Evolutionary conservation across 2,888 invertebrate genomes (phyloP), one percentile per base, ranked within the genome.

Genomic region (Drosophila anomalata): DNA sequence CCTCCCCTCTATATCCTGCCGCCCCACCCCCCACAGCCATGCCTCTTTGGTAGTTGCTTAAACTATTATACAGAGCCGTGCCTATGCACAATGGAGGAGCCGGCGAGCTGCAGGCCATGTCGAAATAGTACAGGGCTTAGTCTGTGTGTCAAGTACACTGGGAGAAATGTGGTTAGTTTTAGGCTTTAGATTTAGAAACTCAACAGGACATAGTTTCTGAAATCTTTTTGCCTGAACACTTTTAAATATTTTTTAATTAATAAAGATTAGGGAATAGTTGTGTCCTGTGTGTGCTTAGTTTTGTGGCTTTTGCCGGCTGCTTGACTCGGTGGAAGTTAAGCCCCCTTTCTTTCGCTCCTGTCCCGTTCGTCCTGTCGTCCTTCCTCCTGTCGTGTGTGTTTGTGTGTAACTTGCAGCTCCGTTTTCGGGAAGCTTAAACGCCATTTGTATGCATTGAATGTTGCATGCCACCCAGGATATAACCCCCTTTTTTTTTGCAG

Each of bases 381-480:
- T 59, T 71, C 68, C 70, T 76, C n/a, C n/a, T n/a, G n/a, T n/a
- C n/a, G 39, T 66, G 42, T 67, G 55, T 50, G 42, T 59, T 36
- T 59, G 56, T 57, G 24, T 60, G 47, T 68, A 46, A 59, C 60
- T 70, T 36, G 67, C 65, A 71, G 75, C 73, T 75, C 66, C 76
- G 79, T 80, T 84, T 82, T 89, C 80, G 77, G 31, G 68, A 47
- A 65, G 65, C 88, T 89, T 89, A 85, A 89, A 87, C 86, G 87
- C 78, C 83, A 89, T 90, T 89, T 88, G 86, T 89, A 89, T 89
- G 89, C 89, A 90, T 86, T 90, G 89, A 79, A 83, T 90, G 90
- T 78, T 87, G 78, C 83, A 79, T 85, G 81, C 63, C 52, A 66
- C 69, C 72, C 72, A 71, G 61, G 24, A 61, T 51, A 51, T 46